phyloP scores from a whole-genome alignment of 2,888 invertebrate genomes.

The Pandemis heparana region DNA sequence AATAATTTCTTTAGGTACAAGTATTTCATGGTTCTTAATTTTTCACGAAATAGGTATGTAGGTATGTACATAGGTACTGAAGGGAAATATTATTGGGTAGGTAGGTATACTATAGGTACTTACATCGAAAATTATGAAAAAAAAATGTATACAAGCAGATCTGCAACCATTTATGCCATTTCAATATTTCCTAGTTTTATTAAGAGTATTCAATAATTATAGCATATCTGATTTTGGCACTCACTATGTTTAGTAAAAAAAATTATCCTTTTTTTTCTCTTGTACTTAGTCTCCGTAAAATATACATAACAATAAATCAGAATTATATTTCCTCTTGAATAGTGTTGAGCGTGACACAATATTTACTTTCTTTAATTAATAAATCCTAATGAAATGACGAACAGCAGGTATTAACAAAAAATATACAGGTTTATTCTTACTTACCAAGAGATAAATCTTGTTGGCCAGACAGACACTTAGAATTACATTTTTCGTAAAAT shows the following conservation, averaged over 20 bases:
- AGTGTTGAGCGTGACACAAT: not conserved
- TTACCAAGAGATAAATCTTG: conserved; percentile 25
- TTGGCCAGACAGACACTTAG: too few species aligned
- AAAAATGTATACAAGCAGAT: too few species aligned
- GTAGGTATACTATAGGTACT: too few species aligned
- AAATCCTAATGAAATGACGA: not conserved
- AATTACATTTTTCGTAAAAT: conserved; percentile 14
- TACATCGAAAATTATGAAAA: too few species aligned
- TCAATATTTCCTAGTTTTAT: too few species aligned
- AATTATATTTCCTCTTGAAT: not conserved
- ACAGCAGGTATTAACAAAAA: not conserved
- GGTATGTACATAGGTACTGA: too few species aligned
- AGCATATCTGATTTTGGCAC: too few species aligned
- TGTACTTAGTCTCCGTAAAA: not conserved
- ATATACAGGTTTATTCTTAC: conserved; percentile 5
- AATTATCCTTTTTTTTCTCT: not conserved
- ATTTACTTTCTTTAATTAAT: not conserved
- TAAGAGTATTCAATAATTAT: not conserved
- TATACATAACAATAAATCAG: not conserved
- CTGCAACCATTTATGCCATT: too few species aligned
- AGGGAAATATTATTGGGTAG: too few species aligned
- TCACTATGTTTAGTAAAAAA: not conserved
- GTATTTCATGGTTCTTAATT: too few species aligned
- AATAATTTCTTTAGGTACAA: too few species aligned
- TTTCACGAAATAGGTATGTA: too few species aligned